Evolutionary conservation across 92 coral and sea anemone species (phyloP).

Genomic region (Parazoanthus atlanticus): DNA sequence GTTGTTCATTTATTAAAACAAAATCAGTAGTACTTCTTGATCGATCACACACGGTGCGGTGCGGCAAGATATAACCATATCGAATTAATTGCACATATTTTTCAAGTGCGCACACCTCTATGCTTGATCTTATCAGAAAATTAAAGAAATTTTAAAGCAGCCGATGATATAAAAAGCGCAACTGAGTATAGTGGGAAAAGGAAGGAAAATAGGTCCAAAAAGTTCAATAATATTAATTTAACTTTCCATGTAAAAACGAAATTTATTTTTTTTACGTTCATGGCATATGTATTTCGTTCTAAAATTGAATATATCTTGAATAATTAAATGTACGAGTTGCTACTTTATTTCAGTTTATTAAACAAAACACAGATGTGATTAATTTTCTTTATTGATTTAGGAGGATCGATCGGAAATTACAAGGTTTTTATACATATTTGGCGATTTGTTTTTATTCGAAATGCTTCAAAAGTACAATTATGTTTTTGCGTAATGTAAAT

Average conservation of each 20-base stretch:
- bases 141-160: neutral
- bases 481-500: neutral
- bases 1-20: neutral
- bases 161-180: neutral
- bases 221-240: too few relatives aligned
- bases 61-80: constrained; percentile 5
- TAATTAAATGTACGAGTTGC: too few relatives aligned
- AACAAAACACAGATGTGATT: neutral
- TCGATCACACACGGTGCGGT: neutral
- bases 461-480: neutral
- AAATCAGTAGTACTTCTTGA: neutral
- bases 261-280: too few relatives aligned
- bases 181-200: neutral
- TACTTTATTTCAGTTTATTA: too few relatives aligned
- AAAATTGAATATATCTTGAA: too few relatives aligned
- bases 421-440: neutral
- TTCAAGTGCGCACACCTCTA: neutral
- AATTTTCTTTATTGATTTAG: neutral
- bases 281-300: too few relatives aligned
- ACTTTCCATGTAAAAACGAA: too few relatives aligned
- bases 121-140: constrained; percentile 13
- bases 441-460: neutral
- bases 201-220: too few relatives aligned
- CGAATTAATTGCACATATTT: neutral
- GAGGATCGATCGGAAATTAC: neutral